Evolutionary conservation across 2,113 vertebrate genomes (phyloP).

Genomic region (Lycaon pictus): DNA sequence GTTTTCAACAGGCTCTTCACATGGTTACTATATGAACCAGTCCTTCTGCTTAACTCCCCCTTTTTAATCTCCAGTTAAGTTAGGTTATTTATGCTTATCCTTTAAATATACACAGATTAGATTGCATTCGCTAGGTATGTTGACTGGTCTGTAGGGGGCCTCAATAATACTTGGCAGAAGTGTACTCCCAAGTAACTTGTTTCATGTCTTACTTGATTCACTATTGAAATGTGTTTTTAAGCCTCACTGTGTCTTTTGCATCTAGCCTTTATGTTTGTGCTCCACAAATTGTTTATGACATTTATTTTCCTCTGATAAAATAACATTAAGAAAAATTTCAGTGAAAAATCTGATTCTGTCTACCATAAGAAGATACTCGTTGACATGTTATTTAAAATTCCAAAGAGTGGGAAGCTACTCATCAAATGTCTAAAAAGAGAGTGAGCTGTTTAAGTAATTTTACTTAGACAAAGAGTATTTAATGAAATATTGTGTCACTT

Average conservation of each 20-base stretch:
- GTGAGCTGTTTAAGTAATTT: constrained; percentile 51
- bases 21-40: not conserved
- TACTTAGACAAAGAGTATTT: constrained; percentile 15
- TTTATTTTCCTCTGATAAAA: not conserved
- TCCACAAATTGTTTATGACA: not conserved
- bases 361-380: not conserved
- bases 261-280: not conserved
- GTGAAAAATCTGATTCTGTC: not conserved
- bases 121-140: not conserved
- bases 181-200: not conserved
- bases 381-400: constrained; percentile 44
- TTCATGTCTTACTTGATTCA: not conserved
- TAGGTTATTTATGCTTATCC: not conserved
- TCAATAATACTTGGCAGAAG: not conserved
- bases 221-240: not conserved
- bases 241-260: not conserved
- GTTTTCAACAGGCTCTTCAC: not conserved
- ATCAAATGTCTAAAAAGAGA: constrained; percentile 10
- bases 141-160: constrained; percentile 46
- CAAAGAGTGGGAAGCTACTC: not conserved
- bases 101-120: constrained; percentile 30
- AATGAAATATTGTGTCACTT: not conserved
- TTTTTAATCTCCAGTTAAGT: not conserved
- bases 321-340: constrained; percentile 43
- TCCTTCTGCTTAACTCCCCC: fast-evolving